Base-by-base conservation (phyloP, 2,113 vertebrate species). In the sheep (Ovis aries) region DNA sequence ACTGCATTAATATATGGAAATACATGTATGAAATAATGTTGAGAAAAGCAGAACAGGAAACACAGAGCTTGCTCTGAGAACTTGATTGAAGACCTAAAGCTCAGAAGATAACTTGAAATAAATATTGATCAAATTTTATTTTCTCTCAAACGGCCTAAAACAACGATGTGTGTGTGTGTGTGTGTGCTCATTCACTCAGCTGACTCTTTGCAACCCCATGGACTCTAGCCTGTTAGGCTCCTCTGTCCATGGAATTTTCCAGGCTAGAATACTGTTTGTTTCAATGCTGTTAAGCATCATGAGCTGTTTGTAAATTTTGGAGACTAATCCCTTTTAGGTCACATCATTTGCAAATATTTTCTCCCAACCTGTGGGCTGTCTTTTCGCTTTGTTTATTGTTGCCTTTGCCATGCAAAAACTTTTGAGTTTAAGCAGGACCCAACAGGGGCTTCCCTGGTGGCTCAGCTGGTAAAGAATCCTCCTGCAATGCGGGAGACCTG, bases 101-200 rank as follows among this genome's bases (percentile, higher is more conserved):
- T 77, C 71, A 92, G 81, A 40, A 71, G 80, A 90, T 31, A 60
- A 87, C 80, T 67, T 95, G 60, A 57, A 95, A 90, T 95, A 89
- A 94, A 90, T 87, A 59, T 52, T 50, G 25, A 48, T 67, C 21
- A 64, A 88, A 19, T 77, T 94, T 94, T 93, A 64, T 77, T 91
- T 94, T 94, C n/a, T 95, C 21, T 40, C 59, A 53, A 80, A 16
- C 78, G 40, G 85, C 67, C 88, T 55, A 90, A 67, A 33, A 64
- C 13, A 15, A 80, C 45, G 10, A 25, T 13, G 5, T 43, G 11
- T 13, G 36, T 43, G 36, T 36, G 9, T 71, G 64, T 36, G 9
- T 71, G 64, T 71, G n/a, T 23, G 40, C 36, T 77, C 23, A 43
- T 25, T 77, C 21, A 3, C 12, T 77, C 71, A 4, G 36, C 14